Evolutionary conservation across 1,140 invertebrate genomes (phyloP).

Genomic region (Hylaeus anthracinus): DNA sequence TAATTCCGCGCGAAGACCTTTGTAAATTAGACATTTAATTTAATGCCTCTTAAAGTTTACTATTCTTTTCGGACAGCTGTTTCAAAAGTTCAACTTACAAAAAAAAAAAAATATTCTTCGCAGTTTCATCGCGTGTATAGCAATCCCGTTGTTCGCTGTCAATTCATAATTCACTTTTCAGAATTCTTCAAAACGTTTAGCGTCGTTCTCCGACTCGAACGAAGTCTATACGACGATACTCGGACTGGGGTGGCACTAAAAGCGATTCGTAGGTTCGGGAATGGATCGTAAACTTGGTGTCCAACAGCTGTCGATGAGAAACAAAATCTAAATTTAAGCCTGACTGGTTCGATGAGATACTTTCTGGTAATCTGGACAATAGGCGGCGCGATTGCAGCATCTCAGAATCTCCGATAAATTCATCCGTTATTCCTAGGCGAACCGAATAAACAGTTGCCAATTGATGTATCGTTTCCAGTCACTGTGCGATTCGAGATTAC

Average conservation of each 20-base stretch:
- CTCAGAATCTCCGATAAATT: neutral
- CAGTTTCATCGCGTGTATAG: no score
- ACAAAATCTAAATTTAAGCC: slow-evolving; percentile 76
- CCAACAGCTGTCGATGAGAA: slow-evolving; percentile 79
- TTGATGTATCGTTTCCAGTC: no score
- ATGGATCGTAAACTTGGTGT: slow-evolving; percentile 74
- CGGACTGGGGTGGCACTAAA: slow-evolving; percentile 64
- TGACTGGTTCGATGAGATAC: slow-evolving; percentile 49
- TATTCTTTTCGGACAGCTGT: no score
- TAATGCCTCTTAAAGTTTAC: no score
- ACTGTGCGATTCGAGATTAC: no score
- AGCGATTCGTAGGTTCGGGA: slow-evolving; percentile 72
- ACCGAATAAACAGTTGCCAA: no score
- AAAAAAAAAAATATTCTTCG: no score
- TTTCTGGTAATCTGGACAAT: slow-evolving; percentile 55
- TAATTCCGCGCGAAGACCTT: no score
- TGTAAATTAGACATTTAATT: no score
- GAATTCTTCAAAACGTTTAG: slow-evolving; percentile 12
- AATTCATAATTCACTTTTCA: slow-evolving; percentile 9
- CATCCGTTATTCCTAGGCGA: no score
- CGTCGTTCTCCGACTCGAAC: neutral
- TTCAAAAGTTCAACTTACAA: no score
- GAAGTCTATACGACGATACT: slow-evolving; percentile 33
- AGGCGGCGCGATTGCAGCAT: slow-evolving; percentile 17
- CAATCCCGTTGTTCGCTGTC: neutral